Conservation (phyloP, 1,140 invertebrate species). For the Cydia pomonella region DNA sequence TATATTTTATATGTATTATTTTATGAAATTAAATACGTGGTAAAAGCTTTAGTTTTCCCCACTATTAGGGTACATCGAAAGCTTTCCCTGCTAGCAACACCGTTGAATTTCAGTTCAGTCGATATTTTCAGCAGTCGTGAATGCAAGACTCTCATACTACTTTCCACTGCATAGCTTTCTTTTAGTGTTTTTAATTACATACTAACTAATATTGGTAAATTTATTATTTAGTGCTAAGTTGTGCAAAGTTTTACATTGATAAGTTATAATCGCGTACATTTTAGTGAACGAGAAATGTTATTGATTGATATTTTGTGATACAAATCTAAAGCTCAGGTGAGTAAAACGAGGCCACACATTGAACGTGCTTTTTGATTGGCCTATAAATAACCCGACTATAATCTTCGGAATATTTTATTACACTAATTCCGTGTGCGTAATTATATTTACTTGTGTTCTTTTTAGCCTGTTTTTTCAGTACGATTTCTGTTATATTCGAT, state of each 20-base stretch:
- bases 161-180: not conserved
- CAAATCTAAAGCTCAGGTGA: not conserved
- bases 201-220: not conserved
- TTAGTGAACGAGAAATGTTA: not conserved
- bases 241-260: not conserved
- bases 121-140: constrained; percentile 17
- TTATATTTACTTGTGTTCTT: not conserved
- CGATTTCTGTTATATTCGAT: not conserved
- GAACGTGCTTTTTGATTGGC: not conserved
- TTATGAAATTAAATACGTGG: too few relatives aligned
- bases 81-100: constrained; percentile 5
- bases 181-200: not conserved
- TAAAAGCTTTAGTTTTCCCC: not conserved
- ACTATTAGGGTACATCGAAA: not conserved
- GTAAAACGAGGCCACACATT: not conserved
- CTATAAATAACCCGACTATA: not conserved
- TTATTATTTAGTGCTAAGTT: not conserved
- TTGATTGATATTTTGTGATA: constrained; percentile 9
- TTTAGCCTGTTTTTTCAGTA: not conserved
- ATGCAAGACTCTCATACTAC: not conserved
- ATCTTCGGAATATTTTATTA: not conserved
- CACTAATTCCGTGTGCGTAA: not conserved
- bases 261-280: not conserved
- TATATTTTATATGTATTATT: too few relatives aligned
- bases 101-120: constrained; percentile 11